Conservation (phyloP, 2,113 vertebrate genomes). For the Hydrochoerus hydrochaeris region DNA sequence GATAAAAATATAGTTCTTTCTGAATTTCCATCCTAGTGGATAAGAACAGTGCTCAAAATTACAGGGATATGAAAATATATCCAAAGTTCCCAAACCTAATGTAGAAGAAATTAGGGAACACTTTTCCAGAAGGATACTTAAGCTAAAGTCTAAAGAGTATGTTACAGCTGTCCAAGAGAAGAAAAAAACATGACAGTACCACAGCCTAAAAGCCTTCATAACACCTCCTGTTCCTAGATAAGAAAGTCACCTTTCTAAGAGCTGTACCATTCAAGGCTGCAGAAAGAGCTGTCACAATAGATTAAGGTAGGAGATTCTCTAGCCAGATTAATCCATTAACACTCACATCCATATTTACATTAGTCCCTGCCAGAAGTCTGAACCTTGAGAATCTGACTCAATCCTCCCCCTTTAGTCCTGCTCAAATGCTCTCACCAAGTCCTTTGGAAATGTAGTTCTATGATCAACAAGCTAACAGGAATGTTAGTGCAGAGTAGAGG, state of each 20-base stretch:
- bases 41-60: conserved; percentile 9
- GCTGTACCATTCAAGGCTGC: not conserved
- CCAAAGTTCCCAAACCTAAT: not conserved
- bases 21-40: not conserved
- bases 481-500: not conserved
- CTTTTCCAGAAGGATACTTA: not conserved
- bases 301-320: not conserved
- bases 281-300: not conserved
- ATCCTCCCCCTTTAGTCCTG: not conserved
- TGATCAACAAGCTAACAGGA: not conserved
- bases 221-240: not conserved
- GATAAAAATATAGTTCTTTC: not conserved
- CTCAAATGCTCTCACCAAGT: not conserved
- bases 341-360: conserved; percentile 33
- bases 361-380: not conserved
- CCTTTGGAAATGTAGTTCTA: not conserved
- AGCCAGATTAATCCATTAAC: conserved; percentile 8
- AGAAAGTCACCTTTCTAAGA: not conserved
- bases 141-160: not conserved
- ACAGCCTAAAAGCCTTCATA: not conserved
- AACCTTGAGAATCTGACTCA: conserved; percentile 34
- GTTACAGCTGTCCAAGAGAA: conserved; percentile 22
- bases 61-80: not conserved
- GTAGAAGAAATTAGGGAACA: not conserved
- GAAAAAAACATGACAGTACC: not conserved